These are phyloP conservation scores for Oncopeltus fasciatus DNA, from an alignment of 1,140 invertebrate species.

Conservation along the genomic window DNA sequence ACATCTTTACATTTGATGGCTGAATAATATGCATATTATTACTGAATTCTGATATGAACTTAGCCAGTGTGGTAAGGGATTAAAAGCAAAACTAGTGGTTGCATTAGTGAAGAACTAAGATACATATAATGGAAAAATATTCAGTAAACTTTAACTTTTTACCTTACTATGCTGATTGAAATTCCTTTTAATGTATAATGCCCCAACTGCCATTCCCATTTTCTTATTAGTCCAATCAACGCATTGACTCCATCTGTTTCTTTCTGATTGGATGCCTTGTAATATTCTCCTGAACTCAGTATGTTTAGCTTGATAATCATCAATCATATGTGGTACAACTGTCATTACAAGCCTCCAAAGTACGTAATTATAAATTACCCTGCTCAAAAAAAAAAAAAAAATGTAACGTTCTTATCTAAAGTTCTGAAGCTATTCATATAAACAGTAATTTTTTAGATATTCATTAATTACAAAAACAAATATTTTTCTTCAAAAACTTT, in stretches of 20 bases:
- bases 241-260: slow-evolving; percentile 65
- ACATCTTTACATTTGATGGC: too few species aligned
- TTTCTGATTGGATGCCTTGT: slow-evolving; percentile 58
- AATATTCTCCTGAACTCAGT: slow-evolving; percentile 69
- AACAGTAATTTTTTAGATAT: too few species aligned
- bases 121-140: too few species aligned
- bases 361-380: slow-evolving; percentile 68
- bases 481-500: too few species aligned
- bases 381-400: slow-evolving; percentile 31
- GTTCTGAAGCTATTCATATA: too few species aligned
- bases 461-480: too few species aligned
- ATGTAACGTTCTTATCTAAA: too few species aligned
- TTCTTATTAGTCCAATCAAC: slow-evolving; percentile 77
- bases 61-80: too few species aligned
- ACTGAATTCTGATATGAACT: too few species aligned
- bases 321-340: slow-evolving; percentile 65
- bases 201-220: slow-evolving; percentile 67
- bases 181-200: slow-evolving; percentile 65
- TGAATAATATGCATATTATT: too few species aligned
- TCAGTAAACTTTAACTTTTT: neutral
- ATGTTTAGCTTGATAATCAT: slow-evolving; percentile 58
- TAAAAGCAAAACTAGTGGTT: too few species aligned
- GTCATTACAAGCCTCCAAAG: slow-evolving; percentile 68
- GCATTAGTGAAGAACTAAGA: too few species aligned
- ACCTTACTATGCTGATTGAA: slow-evolving; percentile 73